A percentile compares a stretch with the other conserved stretches of the same genome.
phyloP scores from a whole-genome alignment of 1,140 invertebrate genomes.

The Nixonia krombeini region DNA sequence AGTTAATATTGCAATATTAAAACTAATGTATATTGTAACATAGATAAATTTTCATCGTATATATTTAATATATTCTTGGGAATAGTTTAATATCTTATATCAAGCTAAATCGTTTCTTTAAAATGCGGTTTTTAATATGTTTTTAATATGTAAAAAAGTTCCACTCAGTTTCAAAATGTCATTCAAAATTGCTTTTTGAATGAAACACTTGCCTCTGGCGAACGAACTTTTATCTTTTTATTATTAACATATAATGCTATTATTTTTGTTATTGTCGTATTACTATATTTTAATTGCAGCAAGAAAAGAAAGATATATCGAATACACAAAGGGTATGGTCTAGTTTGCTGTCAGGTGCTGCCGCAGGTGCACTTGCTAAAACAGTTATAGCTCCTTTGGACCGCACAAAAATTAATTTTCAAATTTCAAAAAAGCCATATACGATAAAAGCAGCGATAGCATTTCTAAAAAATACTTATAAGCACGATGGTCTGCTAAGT shows the following conservation, averaged over 20 bases:
- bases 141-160: too few species aligned
- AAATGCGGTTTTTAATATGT: too few species aligned
- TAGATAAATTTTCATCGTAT: too few species aligned
- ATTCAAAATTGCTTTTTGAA: conserved; percentile 18
- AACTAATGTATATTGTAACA: too few species aligned
- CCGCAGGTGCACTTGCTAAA: conserved; percentile 95
- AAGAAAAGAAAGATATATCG: conserved; percentile 48
- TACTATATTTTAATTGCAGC: conserved; percentile 14
- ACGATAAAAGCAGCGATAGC: conserved; percentile 82
- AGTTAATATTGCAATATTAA: conserved; percentile 4
- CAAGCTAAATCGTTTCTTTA: too few species aligned
- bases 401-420: conserved; percentile 98
- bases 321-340: conserved; percentile 76
- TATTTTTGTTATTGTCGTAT: too few species aligned
- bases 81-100: too few species aligned
- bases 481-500: conserved; percentile 83
- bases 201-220: too few species aligned
- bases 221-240: too few species aligned
- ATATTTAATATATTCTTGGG: too few species aligned
- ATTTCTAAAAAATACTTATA: conserved; percentile 82
- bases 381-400: conserved; percentile 97
- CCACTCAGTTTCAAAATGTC: conserved; percentile 10
- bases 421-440: conserved; percentile 86
- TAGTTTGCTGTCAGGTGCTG: conserved; percentile 84
- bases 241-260: neutral